Conservation (phyloP, 2,113 vertebrate species). For the Cepphus grylle region DNA sequence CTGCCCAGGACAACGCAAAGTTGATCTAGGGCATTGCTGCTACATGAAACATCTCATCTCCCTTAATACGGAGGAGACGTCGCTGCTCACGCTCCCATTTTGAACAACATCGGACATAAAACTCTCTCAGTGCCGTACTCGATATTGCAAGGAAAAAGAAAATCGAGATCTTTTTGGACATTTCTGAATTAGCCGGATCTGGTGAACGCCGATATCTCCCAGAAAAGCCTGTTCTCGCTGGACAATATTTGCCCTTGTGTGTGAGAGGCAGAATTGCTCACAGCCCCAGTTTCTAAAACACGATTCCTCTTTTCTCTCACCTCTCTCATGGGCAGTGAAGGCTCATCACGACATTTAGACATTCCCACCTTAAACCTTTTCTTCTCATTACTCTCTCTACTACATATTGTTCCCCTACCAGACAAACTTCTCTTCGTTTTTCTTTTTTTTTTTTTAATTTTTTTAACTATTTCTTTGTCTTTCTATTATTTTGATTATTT, state of each 20-base stretch:
- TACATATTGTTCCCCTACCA: neutral
- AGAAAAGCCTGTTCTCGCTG: neutral
- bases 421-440: neutral
- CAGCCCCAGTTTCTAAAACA: accelerated
- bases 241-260: neutral
- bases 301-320: too few species aligned
- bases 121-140: neutral
- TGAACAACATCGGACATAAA: neutral
- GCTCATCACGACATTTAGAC: accelerated
- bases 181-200: neutral
- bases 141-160: neutral
- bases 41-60: accelerated
- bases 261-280: neutral
- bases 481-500: neutral
- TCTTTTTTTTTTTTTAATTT: neutral
- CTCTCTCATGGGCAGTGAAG: accelerated
- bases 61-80: neutral
- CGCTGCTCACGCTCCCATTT: neutral
- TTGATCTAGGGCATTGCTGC: neutral
- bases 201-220: accelerated
- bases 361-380: neutral
- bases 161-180: accelerated
- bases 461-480: neutral
- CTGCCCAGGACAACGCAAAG: accelerated
- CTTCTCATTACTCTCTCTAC: too few species aligned